Conservation (phyloP, 1,140 invertebrate genomes). For the Drosophila bocqueti region DNA sequence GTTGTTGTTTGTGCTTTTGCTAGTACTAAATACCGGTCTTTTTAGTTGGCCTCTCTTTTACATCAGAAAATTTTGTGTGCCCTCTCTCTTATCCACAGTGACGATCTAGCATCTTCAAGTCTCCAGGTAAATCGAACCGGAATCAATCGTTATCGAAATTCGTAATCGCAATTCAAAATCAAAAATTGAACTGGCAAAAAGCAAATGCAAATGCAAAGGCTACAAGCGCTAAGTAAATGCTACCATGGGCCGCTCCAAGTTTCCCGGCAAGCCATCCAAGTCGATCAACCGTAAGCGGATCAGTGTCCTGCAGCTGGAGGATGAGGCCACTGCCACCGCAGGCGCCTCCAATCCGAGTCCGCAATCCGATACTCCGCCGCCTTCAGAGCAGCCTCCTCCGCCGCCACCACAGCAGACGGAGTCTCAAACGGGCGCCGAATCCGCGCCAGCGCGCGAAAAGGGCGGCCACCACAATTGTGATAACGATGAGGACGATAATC, state of each 20-base stretch:
- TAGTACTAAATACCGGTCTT: constrained; percentile 72
- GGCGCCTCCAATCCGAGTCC: constrained; percentile 23
- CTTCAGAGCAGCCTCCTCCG: constrained; percentile 47
- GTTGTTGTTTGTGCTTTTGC: constrained; percentile 34
- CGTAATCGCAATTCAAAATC: constrained; percentile 8
- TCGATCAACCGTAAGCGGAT: constrained; percentile 92
- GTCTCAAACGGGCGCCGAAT: constrained; percentile 43
- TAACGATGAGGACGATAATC: constrained; percentile 79
- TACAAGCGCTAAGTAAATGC: constrained; percentile 38
- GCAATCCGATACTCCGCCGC: constrained; percentile 24
- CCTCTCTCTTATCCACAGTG: constrained; percentile 38
- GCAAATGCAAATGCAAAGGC: constrained; percentile 65
- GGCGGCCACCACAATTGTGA: constrained; percentile 74
- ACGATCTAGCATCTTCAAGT: constrained; percentile 37
- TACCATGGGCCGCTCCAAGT: constrained; percentile 87
- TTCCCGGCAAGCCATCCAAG: constrained; percentile 93
- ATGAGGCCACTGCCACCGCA: constrained; percentile 70
- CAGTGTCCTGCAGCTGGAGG: constrained; percentile 89
- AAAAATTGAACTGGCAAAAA: constrained; percentile 21
- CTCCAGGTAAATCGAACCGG: constrained; percentile 26
- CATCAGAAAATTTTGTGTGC: constrained; percentile 43
- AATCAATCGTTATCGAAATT: constrained; percentile 11
- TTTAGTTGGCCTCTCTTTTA: constrained; percentile 54
- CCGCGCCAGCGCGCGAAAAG: constrained; percentile 58
- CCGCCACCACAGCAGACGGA: constrained; percentile 7